Percentiles rank a stretch among this genome's conserved stretches.
phyloP scores from a whole-genome alignment of 2,797 vertebrate genomes.

The Coccyzus lansbergi region DNA sequence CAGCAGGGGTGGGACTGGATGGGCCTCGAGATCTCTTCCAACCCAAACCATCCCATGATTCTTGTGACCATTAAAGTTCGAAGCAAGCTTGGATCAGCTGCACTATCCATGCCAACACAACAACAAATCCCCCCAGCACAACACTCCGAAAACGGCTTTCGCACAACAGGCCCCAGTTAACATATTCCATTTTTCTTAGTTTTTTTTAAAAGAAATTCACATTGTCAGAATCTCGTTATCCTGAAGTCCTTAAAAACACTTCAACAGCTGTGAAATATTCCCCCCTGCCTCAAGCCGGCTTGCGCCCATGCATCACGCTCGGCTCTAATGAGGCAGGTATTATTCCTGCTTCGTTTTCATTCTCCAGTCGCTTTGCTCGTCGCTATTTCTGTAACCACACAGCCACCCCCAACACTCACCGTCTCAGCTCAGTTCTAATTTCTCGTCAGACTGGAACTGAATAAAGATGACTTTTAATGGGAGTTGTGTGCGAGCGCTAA shows the following conservation, averaged over 20 bases:
- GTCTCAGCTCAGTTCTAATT: neutral
- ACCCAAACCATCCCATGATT: no score
- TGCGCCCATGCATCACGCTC: neutral
- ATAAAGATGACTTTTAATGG: neutral
- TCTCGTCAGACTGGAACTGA: neutral
- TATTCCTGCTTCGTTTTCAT: neutral
- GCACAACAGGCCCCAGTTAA: neutral
- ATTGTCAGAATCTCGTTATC: neutral
- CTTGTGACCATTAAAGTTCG: no score
- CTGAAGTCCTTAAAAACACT: neutral
- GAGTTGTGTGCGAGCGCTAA: neutral
- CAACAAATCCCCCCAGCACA: neutral
- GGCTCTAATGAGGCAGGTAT: neutral
- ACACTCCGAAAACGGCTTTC: neutral
- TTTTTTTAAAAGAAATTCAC: neutral
- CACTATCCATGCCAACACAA: neutral
- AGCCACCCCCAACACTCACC: neutral
- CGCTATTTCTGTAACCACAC: neutral
- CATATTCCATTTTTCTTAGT: fast-evolving
- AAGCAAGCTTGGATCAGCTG: neutral
- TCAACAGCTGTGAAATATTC: neutral
- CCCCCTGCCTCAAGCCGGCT: neutral
- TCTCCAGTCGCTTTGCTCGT: neutral
- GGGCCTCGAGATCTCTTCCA: no score
- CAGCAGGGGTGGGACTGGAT: no score